Conservation (phyloP, 2,888 invertebrate genomes). For the Hypolimnas misippus region DNA sequence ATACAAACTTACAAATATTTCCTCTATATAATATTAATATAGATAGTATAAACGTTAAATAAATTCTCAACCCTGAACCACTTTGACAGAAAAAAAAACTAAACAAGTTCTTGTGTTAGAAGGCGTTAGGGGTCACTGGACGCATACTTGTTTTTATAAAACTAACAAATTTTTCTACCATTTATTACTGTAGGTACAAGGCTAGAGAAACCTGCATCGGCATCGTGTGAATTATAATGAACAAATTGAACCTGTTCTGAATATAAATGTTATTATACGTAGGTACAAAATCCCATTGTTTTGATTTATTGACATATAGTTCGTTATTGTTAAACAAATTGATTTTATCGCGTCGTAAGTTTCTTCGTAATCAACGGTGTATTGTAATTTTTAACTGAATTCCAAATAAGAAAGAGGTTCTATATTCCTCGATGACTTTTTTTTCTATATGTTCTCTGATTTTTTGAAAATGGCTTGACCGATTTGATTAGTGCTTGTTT, state of each 20-base stretch:
- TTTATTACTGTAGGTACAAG: conserved; percentile 12
- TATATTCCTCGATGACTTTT: too few relatives aligned
- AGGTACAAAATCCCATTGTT: conserved; percentile 10
- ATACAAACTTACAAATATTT: too few relatives aligned
- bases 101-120: conserved; percentile 23
- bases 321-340: conserved; percentile 4
- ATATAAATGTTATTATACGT: conserved; percentile 24
- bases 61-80: conserved; percentile 13
- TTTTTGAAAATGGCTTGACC: too few relatives aligned
- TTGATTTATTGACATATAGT: conserved; percentile 5
- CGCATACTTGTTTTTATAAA: conserved; percentile 21
- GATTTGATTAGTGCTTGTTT: too few relatives aligned
- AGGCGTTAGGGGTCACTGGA: conserved; percentile 36
- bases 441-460: background rate
- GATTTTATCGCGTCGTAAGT: conserved; percentile 2
- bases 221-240: conserved; percentile 20
- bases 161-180: conserved; percentile 8
- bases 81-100: conserved; percentile 13
- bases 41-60: too few relatives aligned
- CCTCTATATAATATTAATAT: too few relatives aligned
- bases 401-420: too few relatives aligned
- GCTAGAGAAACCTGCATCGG: conserved; percentile 17
- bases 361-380: background rate
- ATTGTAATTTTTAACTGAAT: background rate
- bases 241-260: conserved; percentile 26